These are phyloP conservation scores for Aethes cnicana DNA, from an alignment of 2,888 invertebrate genomes.

Conservation along the genomic window DNA sequence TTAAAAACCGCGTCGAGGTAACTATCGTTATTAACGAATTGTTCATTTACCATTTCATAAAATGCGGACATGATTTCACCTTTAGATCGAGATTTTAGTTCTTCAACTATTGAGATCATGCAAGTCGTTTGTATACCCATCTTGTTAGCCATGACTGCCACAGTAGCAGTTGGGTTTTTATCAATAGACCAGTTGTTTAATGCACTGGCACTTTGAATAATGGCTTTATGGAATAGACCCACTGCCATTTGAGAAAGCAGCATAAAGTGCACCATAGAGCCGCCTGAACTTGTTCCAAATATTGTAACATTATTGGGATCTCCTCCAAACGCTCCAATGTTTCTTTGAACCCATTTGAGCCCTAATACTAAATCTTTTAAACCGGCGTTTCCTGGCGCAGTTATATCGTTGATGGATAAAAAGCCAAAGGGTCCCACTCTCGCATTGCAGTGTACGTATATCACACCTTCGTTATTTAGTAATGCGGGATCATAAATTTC, in stretches of 20 bases:
- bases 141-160: conserved; percentile 54
- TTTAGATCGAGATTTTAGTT: conserved; percentile 51
- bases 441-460: conserved; percentile 71
- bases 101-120: conserved; percentile 60
- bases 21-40: conserved; percentile 39
- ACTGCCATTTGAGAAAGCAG: conserved; percentile 74
- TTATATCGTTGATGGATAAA: conserved; percentile 64
- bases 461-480: conserved; percentile 56
- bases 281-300: conserved; percentile 74
- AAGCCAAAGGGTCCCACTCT: conserved; percentile 75
- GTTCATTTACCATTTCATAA: conserved; percentile 35
- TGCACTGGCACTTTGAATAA: conserved; percentile 72
- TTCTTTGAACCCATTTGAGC: conserved; percentile 70
- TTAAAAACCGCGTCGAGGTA: conserved; percentile 60
- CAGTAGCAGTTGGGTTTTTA: conserved; percentile 58
- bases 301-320: conserved; percentile 73
- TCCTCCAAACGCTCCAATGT: conserved; percentile 70
- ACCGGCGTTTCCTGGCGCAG: conserved; percentile 73
- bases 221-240: conserved; percentile 73
- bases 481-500: conserved; percentile 59
- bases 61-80: conserved; percentile 53
- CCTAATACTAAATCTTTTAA: conserved; percentile 73
- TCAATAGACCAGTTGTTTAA: conserved; percentile 66
- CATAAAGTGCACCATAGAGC: conserved; percentile 70
- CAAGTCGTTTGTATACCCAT: conserved; percentile 53